Evolutionary conservation across 2,888 invertebrate species (phyloP), one percentile per base, ranked within the genome.

Genomic region (Vanessa cardui): DNA sequence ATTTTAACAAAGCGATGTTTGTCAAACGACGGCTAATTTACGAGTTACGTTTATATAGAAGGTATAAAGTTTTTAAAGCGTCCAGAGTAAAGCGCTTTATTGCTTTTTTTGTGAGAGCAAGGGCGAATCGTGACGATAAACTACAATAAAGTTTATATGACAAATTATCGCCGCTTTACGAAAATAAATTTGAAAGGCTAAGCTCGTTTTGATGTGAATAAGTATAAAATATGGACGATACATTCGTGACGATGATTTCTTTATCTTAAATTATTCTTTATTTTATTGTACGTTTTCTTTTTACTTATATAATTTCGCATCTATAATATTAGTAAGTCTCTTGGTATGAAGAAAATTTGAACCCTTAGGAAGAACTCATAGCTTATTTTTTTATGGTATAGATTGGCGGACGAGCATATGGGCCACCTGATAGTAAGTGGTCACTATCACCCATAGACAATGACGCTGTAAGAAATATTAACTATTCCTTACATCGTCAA

Each of bases 61-160:
- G 31, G n/a, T 54, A 54, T 54, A 54, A 54, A 54, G 31, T 31
- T 54, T 54, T 54, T 20, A 54, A 54, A 54, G 54, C 54, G 31
- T n/a, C 54, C 54, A 16, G n/a, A 12, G 12, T 39, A 12, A 31
- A 54, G 54, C 54, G 54, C 54, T 54, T 54, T 54, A 54, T 54
- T 54, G 31, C 54, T 33, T 18, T 52, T 26, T 52, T 31, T n/a
- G 54, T 15, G 54, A 54, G 54, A 33, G 20, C 54, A 54, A 54
- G 54, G 54, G 54, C 54, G 45, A 61, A 16, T 66, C 61, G 66
- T 66, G 66, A 66, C 66, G 16, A 61, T 60, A 60, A 60, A 61
- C 46, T 33, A 56, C 46, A 56, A 56, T 47, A 56, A 61, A 60
- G 21, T 54, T 61, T 56, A 66, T 66, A 61, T 66, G 61, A 56